Base-by-base conservation (phyloP, 2,113 vertebrate species). In the Aepyceros melampus region DNA sequence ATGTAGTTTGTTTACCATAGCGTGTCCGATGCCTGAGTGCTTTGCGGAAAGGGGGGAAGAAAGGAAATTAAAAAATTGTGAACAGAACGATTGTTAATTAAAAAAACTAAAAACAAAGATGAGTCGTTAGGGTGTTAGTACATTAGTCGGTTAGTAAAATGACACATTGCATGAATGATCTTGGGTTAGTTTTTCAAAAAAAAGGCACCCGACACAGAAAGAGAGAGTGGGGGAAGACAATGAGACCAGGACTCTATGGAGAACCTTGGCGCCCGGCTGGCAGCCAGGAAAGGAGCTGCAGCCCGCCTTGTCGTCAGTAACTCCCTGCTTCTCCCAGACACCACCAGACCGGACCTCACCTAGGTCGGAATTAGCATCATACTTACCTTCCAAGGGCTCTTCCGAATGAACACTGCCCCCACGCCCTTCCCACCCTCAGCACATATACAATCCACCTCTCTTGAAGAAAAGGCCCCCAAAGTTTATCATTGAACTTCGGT, bases 1-100 rank as follows among this genome's bases (percentile, higher is more conserved):
- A 99, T 99, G 99, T 99, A 99, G 99, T 99, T 99, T 99, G 99
- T 99, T 99, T 99, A 99, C 99, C 99, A 99, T 99, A 99, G 99
- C 99, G 99, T 99, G 99, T 99, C 99, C 99, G 99, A 99, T 99
- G 99, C 99, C 99, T 99, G 99, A 99, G 99, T 99, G 99, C 99
- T 99, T 99, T 99, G 99, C 99, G 99, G 98, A 99, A 99, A 99
- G 99, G 99, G 99, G 99, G 99, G 99, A 99, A 99, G 99, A 99
- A 99, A 99, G 99, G 99, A 99, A 99, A 99, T 99, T 99, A 99
- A 99, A 74, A 99, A 99, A 99, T 99, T 99, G 99, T 99, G 99
- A 99, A 99, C 99, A 99, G 99, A 99, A 99, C 99, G 99, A 99
- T 99, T 99, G 99, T 99, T 99, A 99, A 99, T 99, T 99, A 99